Evolutionary conservation across 2,888 invertebrate genomes (phyloP).

Genomic region (Onchidella celtica): DNA sequence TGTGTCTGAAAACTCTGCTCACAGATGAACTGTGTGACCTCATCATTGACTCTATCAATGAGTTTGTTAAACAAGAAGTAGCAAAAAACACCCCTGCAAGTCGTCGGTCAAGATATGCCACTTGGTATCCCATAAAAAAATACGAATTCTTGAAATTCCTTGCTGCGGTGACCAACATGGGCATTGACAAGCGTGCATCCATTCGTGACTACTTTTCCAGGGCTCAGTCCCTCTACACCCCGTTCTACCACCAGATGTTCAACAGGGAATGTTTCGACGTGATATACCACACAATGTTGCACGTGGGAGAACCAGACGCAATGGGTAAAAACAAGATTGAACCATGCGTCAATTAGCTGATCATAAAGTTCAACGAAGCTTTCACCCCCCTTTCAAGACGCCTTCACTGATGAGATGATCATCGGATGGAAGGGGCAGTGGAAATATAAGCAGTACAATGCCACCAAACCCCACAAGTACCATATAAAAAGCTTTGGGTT

Average conservation of each 20-base stretch:
- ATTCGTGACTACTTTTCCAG: neutral
- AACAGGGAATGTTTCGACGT: neutral
- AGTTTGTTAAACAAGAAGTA: neutral
- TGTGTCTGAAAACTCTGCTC: neutral
- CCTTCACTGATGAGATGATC: neutral
- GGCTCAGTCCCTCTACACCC: neutral
- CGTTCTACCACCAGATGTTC: neutral
- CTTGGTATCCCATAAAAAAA: neutral
- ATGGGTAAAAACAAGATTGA: neutral
- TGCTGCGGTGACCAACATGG: neutral
- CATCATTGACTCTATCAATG: neutral
- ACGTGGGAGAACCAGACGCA: neutral
- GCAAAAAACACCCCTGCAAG: neutral
- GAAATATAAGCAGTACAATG: constrained; percentile 12
- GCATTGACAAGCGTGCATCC: neutral
- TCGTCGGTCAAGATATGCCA: neutral
- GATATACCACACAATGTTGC: constrained; percentile 7
- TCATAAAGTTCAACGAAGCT: neutral
- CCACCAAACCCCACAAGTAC: constrained; percentile 5
- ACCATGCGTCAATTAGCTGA: neutral
- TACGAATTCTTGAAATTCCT: neutral
- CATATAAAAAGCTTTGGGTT: neutral
- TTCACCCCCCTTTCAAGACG: neutral
- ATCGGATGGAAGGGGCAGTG: constrained; percentile 9
- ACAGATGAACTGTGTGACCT: neutral